A percentile compares a stretch with the other conserved stretches of the same genome.
Evolutionary conservation across 1,140 invertebrate species (phyloP).

Genomic region (Ceratitis capitata): DNA sequence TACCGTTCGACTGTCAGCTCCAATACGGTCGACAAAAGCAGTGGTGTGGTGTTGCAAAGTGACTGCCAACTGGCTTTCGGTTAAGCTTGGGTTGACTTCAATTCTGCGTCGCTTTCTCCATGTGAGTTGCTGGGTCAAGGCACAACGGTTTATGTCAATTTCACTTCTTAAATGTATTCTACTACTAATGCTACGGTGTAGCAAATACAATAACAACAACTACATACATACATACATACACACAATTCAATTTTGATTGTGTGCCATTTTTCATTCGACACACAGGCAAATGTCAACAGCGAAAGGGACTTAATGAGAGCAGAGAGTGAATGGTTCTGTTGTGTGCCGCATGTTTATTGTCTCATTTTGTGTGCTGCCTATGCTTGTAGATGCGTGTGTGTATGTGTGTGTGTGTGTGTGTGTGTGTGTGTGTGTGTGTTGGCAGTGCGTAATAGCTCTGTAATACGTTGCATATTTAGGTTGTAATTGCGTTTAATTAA

Average conservation of each 20-base stretch:
- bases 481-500: neutral
- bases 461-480: neutral
- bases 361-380: neutral
- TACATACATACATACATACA: too few relatives aligned
- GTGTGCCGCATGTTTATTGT: neutral
- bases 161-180: too few relatives aligned
- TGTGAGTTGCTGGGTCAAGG: neutral
- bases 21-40: too few relatives aligned
- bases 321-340: neutral
- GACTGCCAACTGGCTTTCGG: neutral
- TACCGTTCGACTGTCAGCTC: neutral
- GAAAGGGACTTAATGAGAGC: neutral
- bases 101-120: too few relatives aligned
- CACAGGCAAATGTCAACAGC: neutral
- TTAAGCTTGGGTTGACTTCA: neutral
- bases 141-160: too few relatives aligned
- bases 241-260: slow-evolving; percentile 33
- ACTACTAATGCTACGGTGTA: too few relatives aligned
- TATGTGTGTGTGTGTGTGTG: neutral
- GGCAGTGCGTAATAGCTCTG: neutral
- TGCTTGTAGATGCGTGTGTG: neutral
- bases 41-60: neutral
- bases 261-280: slow-evolving; percentile 13
- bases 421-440: neutral
- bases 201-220: too few relatives aligned